These are phyloP conservation scores for Prunella himalayana DNA, from an alignment of 2,113 vertebrate species.

Conservation along the genomic window DNA sequence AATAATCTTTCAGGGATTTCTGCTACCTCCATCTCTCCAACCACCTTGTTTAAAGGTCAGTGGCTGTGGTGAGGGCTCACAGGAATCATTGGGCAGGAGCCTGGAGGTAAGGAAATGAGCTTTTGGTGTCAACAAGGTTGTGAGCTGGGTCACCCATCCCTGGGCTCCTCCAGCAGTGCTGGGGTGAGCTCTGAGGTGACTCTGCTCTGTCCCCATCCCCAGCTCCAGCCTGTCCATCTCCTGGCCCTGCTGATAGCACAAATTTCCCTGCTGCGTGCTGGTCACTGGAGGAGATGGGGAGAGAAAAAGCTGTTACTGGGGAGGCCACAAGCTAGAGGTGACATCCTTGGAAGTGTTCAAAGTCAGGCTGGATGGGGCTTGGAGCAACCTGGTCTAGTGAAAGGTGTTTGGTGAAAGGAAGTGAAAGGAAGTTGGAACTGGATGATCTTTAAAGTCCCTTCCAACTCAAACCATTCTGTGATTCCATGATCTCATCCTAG, in stretches of 20 bases:
- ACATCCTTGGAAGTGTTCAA: neutral
- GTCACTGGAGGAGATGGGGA: neutral
- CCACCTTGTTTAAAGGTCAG: neutral
- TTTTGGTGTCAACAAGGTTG: neutral
- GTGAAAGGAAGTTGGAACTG: neutral
- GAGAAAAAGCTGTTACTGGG: neutral
- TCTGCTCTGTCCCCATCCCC: neutral
- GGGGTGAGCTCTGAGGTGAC: neutral
- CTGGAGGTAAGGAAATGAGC: neutral
- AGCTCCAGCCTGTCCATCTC: neutral
- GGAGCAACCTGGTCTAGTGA: neutral
- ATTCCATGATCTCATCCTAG: neutral
- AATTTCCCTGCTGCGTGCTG: accelerated
- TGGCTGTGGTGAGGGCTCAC: accelerated
- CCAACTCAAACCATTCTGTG: neutral
- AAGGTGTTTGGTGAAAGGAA: neutral
- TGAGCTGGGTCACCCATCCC: neutral
- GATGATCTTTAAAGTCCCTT: neutral
- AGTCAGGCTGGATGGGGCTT: neutral
- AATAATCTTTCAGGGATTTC: constrained; percentile 1
- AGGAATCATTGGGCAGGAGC: neutral
- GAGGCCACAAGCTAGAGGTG: neutral
- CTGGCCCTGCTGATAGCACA: neutral
- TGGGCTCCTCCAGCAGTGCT: neutral
- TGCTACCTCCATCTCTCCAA: neutral